These are phyloP conservation scores for Hylaea fasciaria DNA, from an alignment of 2,888 invertebrate genomes.

Conservation along the genomic window DNA sequence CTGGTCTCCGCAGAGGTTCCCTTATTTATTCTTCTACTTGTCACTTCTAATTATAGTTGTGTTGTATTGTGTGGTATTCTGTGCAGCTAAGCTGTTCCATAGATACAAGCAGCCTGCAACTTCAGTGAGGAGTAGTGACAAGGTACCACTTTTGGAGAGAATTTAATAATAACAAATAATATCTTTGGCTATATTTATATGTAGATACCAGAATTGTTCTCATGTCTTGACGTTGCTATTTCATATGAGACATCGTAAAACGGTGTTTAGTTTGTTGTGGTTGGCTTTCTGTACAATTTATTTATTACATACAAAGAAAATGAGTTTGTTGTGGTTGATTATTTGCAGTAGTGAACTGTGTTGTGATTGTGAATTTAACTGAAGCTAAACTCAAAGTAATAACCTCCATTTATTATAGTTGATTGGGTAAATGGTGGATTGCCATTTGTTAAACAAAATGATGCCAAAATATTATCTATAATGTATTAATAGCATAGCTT, in stretches of 20 bases:
- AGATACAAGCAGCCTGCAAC: conserved; percentile 35
- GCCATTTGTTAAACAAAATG: background rate
- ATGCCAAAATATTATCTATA: background rate
- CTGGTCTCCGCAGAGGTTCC: conserved; percentile 91
- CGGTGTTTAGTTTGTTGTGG: no score
- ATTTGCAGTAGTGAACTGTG: no score
- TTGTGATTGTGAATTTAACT: no score
- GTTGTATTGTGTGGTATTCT: conserved; percentile 50
- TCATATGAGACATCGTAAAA: no score
- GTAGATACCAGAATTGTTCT: no score
- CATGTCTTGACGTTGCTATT: no score
- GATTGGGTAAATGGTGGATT: background rate
- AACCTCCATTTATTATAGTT: background rate
- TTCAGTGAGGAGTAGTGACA: conserved; percentile 39
- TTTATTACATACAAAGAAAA: no score
- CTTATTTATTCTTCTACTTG: conserved; percentile 84
- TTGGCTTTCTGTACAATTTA: no score
- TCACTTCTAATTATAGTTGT: conserved; percentile 53
- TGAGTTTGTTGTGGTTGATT: no score
- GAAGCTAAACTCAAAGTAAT: no score
- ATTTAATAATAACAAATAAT: background rate
- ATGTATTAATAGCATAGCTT: no score
- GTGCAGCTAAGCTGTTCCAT: conserved; percentile 44
- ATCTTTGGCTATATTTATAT: no score
- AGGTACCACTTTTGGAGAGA: conserved; percentile 51